phyloP scores from a whole-genome alignment of 2,888 invertebrate genomes.

The Agriotes lineatus region DNA sequence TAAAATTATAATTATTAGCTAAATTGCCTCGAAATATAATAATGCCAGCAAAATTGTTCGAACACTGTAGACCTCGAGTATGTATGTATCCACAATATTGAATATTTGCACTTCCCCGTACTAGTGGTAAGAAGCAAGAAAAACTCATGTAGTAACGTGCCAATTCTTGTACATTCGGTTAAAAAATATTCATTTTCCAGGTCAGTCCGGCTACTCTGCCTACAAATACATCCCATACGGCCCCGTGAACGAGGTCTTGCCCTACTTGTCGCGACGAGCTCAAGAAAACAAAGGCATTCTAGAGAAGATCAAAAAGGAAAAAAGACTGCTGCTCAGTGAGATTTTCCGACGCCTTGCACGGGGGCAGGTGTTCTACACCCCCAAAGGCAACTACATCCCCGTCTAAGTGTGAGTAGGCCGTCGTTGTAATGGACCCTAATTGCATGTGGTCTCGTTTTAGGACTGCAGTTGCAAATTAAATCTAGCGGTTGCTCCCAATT shows the following conservation, averaged over 20 bases:
- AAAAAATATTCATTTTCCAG: too few relatives aligned
- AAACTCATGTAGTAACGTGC: too few relatives aligned
- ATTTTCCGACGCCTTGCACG: conserved; percentile 79
- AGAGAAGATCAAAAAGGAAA: conserved; percentile 93
- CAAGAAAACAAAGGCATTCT: conserved; percentile 96
- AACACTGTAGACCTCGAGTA: too few relatives aligned
- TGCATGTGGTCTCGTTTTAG: too few relatives aligned
- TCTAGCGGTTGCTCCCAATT: conserved; percentile 24
- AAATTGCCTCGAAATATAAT: too few relatives aligned
- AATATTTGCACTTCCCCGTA: too few relatives aligned
- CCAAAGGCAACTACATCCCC: conserved; percentile 88
- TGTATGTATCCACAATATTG: too few relatives aligned
- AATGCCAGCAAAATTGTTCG: too few relatives aligned
- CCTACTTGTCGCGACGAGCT: conserved; percentile 96
- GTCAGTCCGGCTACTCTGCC: conserved; percentile 98
- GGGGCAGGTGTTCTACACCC: conserved; percentile 87
- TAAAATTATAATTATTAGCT: too few relatives aligned
- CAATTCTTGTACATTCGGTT: too few relatives aligned
- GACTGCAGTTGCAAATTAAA: conserved; percentile 4
- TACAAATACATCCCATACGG: conserved; percentile 99
- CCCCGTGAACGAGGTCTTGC: conserved; percentile 96
- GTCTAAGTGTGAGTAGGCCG: conserved; percentile 72
- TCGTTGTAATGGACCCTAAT: neutral
- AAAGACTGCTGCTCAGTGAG: conserved; percentile 82
- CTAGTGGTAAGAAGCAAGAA: too few relatives aligned